Evolutionary conservation across 2,888 invertebrate species (phyloP), one percentile per base, ranked within the genome.

Genomic region (Congeria kusceri): DNA sequence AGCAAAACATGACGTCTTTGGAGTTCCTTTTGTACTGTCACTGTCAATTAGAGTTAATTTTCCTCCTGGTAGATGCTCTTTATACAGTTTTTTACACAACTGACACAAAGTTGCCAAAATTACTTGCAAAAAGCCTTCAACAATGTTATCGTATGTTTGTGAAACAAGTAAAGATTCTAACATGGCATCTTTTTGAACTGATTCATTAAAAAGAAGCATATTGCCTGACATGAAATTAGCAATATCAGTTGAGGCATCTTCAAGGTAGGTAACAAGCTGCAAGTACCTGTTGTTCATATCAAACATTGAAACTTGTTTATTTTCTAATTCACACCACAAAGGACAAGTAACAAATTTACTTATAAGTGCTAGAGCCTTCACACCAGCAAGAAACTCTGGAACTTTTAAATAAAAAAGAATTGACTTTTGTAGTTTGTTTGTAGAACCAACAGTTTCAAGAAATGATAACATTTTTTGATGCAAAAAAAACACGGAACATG

Each of bases 341-440:
- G 64, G 73, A 32, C 73, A 29, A 13, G 68, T 73, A 20, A 78
- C 23, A 46, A 74, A 63, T 25, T 46, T 70, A 27, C 64, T 32
- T 11, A 87, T 53, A 3, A 86, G 67, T 18, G 79, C 84, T n/a
- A 86, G 63, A n/a, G n/a, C n/a, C n/a, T n/a, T n/a, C n/a, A n/a
- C n/a, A n/a, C n/a, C n/a, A n/a, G n/a, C n/a, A n/a, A n/a, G n/a
- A n/a, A n/a, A n/a, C n/a, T n/a, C n/a, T n/a, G n/a, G n/a, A n/a
- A n/a, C n/a, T n/a, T n/a, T n/a, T n/a, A n/a, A n/a, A n/a, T n/a
- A n/a, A n/a, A n/a, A n/a, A n/a, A n/a, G n/a, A n/a, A n/a, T n/a
- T n/a, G n/a, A n/a, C n/a, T n/a, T n/a, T n/a, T n/a, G n/a, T n/a
- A n/a, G n/a, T n/a, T n/a, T n/a, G n/a, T n/a, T n/a, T n/a, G n/a